phyloP scores from a whole-genome alignment of 2,113 vertebrate species.

The Cyprinodon brontotheroides region DNA sequence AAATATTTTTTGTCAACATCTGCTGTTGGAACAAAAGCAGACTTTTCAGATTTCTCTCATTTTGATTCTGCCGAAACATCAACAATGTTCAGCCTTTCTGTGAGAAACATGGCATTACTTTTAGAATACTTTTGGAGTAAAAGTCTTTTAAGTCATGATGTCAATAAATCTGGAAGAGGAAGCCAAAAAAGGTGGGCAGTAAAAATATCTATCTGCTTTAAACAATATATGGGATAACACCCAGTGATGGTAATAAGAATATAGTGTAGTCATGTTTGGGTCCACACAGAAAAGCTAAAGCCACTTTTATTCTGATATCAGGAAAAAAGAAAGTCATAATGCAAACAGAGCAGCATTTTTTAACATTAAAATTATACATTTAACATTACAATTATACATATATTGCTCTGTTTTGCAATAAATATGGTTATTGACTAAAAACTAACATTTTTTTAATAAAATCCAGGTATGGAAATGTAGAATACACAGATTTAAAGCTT shows the following conservation, averaged over 20 bases:
- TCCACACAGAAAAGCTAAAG: background rate
- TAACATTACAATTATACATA: background rate
- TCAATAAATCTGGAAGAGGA: background rate
- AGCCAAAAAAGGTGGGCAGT: background rate
- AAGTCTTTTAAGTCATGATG: background rate
- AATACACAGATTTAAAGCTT: background rate
- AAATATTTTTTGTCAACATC: background rate
- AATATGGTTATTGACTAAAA: background rate
- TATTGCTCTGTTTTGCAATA: background rate
- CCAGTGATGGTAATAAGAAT: background rate
- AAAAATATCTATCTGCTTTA: background rate
- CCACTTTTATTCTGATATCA: background rate
- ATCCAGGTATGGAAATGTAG: background rate
- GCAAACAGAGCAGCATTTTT: background rate
- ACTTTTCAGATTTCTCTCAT: background rate
- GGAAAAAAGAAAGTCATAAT: background rate
- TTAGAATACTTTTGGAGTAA: background rate
- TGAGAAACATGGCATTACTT: background rate
- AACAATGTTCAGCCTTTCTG: background rate
- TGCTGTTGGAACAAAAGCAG: background rate
- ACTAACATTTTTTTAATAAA: background rate
- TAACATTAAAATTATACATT: background rate
- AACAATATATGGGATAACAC: background rate
- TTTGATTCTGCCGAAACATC: background rate
- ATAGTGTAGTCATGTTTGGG: background rate